Base-by-base conservation (phyloP, 2,888 invertebrate genomes). In the Yponomeuta sedellus region DNA sequence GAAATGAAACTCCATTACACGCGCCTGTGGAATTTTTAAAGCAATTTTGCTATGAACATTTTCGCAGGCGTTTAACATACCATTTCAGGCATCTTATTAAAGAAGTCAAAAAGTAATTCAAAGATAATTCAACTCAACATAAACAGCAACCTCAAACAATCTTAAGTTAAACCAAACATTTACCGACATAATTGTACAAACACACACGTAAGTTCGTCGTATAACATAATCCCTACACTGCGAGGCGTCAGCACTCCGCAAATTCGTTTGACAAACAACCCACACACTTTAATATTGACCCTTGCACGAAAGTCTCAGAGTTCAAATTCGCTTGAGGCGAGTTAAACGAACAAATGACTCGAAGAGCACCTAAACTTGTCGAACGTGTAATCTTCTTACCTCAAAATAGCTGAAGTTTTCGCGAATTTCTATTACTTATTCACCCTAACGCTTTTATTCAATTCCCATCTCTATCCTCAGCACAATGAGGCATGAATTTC, bases 311-410 rank as follows among this genome's bases (percentile, higher is more conserved):
- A 58, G 65, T 8, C 62, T 70, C 73, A 73, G 62, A 70, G 75
- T 69, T 52, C 65, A 72, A 68, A 74, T 76, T 77, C 66, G 68
- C 68, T 66, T 61, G 20, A 8, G 68, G 63, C 66, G 65, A 20
- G 66, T 70, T 74, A 73, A 80, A 77, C 74, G 72, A 71, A 73
- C 71, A 82, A 82, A 85, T 85, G 81, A 81, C 82, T 81, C 75
- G 79, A 81, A 82, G 82, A 84, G 81, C 80, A 76, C 77, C 85
- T 79, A 81, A 82, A 85, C 81, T 86, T 86, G 85, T 86, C 83
- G 83, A 86, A 86, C 86, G 87, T 87, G 87, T 86, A 85, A 85
- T 81, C 82, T 85, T 82, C 84, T 81, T 82, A 81, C 86, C 85
- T 82, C 84, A 80, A 85, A 87, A 87, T 83, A 83, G 85, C 77